Percentiles rank a stretch among this genome's conserved stretches.
Evolutionary conservation across 2,888 invertebrate genomes (phyloP).

Genomic region (Agrotis exclamationis): DNA sequence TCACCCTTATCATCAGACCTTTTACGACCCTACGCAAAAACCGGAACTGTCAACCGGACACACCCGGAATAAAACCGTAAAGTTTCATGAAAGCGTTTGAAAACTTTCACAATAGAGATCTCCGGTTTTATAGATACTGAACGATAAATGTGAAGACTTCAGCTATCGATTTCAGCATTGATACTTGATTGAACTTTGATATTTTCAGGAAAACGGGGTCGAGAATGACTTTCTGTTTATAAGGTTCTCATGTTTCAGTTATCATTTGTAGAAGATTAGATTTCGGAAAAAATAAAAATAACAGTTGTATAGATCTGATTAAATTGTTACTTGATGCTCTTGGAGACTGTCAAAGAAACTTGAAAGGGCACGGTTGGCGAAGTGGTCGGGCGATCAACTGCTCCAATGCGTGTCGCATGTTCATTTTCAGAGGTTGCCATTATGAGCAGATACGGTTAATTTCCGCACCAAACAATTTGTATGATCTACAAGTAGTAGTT

Average conservation of each 20-base stretch:
- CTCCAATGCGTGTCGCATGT: too few relatives aligned
- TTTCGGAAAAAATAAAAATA: not conserved
- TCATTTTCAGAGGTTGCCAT: too few relatives aligned
- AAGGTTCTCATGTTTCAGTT: slow-evolving; percentile 13
- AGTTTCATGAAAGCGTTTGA: slow-evolving; percentile 7
- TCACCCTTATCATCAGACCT: not conserved
- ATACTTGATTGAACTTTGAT: slow-evolving; percentile 32
- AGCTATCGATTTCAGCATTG: slow-evolving; percentile 22
- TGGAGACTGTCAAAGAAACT: not conserved
- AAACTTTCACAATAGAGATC: slow-evolving; percentile 26
- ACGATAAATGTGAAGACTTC: slow-evolving; percentile 20
- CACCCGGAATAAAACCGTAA: slow-evolving; percentile 23
- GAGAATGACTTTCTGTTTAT: slow-evolving; percentile 7
- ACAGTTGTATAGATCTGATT: not conserved
- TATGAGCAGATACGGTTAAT: too few relatives aligned
- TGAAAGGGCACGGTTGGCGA: too few relatives aligned
- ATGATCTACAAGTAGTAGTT: too few relatives aligned
- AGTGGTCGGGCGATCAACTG: too few relatives aligned
- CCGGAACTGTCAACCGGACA: slow-evolving; percentile 13
- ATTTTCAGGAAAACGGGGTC: slow-evolving; percentile 19
- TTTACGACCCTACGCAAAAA: slow-evolving; percentile 5
- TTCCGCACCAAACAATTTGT: too few relatives aligned
- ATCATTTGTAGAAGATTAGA: not conserved
- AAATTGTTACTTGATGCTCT: not conserved
- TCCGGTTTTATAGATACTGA: slow-evolving; percentile 13